Evolutionary conservation across 1,140 invertebrate species (phyloP).

Genomic region (Drosophila sturtevanti): DNA sequence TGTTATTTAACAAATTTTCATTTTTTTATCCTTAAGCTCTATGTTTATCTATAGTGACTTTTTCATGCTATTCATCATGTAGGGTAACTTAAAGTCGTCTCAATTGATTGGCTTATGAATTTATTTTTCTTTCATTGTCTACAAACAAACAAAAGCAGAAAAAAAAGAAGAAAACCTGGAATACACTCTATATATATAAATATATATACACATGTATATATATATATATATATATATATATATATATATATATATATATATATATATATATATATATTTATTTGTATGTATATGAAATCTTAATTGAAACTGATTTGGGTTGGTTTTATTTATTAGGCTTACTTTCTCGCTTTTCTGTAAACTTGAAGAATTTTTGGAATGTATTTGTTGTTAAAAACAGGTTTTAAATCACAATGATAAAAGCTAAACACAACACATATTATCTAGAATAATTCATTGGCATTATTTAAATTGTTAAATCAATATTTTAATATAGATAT

Average conservation of each 20-base stretch:
- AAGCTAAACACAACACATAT: background rate
- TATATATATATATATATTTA: slow-evolving; percentile 10
- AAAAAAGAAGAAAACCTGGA: slow-evolving; percentile 17
- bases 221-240: slow-evolving; percentile 15
- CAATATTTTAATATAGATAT: slow-evolving; percentile 6
- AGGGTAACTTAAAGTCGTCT: background rate
- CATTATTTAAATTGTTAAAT: slow-evolving; percentile 7
- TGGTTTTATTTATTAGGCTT: slow-evolving; percentile 8
- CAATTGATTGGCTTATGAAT: background rate
- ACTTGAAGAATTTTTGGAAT: background rate
- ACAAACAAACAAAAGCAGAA: slow-evolving; percentile 28
- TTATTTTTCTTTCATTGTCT: slow-evolving; percentile 31
- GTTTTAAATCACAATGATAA: background rate
- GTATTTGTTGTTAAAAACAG: background rate
- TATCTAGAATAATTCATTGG: slow-evolving; percentile 6
- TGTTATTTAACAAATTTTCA: no score
- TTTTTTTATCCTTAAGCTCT: no score
- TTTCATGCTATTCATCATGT: no score
- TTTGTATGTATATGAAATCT: background rate
- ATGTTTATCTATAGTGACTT: no score
- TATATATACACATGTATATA: slow-evolving; percentile 7
- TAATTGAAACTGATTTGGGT: background rate
- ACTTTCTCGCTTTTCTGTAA: slow-evolving; percentile 2
- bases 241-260: slow-evolving; percentile 6
- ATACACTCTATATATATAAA: background rate